These are phyloP conservation scores for Pherbina coryleti DNA, from an alignment of 2,888 invertebrate genomes.

Conservation along the genomic window DNA sequence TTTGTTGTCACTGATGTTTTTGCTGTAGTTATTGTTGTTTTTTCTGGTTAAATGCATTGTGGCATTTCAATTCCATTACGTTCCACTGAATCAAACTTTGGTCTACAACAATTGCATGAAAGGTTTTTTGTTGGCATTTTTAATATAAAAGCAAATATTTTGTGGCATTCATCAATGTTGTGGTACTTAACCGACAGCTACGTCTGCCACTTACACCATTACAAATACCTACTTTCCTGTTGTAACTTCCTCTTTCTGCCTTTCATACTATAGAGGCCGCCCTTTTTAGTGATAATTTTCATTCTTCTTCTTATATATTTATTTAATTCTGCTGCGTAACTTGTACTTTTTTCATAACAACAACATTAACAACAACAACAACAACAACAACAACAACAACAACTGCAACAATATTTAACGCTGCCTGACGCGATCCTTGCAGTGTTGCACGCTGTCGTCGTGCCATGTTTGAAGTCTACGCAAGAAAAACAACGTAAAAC, in stretches of 20 bases:
- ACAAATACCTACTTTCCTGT: not conserved
- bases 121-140: slow-evolving; percentile 20
- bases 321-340: not conserved
- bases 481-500: slow-evolving; percentile 28
- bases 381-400: slow-evolving; percentile 7
- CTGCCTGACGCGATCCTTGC: not conserved
- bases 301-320: not conserved
- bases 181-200: not conserved
- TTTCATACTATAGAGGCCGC: not conserved
- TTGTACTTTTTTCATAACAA: not conserved
- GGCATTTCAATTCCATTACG: not conserved
- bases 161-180: slow-evolving; percentile 22
- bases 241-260: not conserved
- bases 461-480: slow-evolving; percentile 3
- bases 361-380: not conserved
- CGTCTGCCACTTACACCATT: too few relatives aligned
- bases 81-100: slow-evolving; percentile 5
- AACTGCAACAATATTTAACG: not conserved
- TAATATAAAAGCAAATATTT: slow-evolving; percentile 26
- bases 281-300: not conserved
- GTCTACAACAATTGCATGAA: slow-evolving; percentile 18
- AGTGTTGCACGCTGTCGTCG: not conserved
- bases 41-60: too few relatives aligned
- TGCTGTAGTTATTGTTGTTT: too few relatives aligned
- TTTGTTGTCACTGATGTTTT: too few relatives aligned